phyloP scores from a whole-genome alignment of 2,113 vertebrate genomes.

The Propithecus coquereli region DNA sequence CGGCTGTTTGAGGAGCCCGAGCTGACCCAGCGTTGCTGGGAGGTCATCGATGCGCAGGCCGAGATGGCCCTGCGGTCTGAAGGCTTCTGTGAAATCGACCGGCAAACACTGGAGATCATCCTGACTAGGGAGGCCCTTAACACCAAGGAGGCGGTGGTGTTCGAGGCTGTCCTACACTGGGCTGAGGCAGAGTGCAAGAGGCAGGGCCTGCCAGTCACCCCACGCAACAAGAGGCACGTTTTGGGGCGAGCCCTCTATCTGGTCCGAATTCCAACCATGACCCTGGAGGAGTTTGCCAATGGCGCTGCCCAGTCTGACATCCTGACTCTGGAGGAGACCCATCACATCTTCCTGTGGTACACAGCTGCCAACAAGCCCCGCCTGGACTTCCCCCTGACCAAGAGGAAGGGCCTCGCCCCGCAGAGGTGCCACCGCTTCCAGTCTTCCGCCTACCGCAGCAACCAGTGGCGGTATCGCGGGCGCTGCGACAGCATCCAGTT shows the following conservation, averaged over 20 bases:
- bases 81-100: constrained; percentile 95
- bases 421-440: constrained; percentile 96
- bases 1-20: constrained; percentile 97
- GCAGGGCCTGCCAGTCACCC: constrained; percentile 84
- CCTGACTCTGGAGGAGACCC: constrained; percentile 96
- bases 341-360: constrained; percentile 96
- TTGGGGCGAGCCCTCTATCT: constrained; percentile 93
- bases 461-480: constrained; percentile 98
- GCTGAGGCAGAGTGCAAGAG: constrained; percentile 93
- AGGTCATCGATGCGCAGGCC: constrained; percentile 97
- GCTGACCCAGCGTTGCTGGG: constrained; percentile 96
- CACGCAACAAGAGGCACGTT: constrained; percentile 88
- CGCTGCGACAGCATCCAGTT: constrained; percentile 99
- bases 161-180: constrained; percentile 93
- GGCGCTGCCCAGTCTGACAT: constrained; percentile 94
- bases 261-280: constrained; percentile 95
- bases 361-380: constrained; percentile 93
- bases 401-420: constrained; percentile 88
- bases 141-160: constrained; percentile 93
- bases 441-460: constrained; percentile 95
- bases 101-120: constrained; percentile 93
- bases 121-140: constrained; percentile 93
- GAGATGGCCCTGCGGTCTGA: constrained; percentile 94
- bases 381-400: constrained; percentile 89
- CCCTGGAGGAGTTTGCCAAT: constrained; percentile 95